Base-by-base conservation (phyloP, 2,113 vertebrate species). In the Nestor notabilis region DNA sequence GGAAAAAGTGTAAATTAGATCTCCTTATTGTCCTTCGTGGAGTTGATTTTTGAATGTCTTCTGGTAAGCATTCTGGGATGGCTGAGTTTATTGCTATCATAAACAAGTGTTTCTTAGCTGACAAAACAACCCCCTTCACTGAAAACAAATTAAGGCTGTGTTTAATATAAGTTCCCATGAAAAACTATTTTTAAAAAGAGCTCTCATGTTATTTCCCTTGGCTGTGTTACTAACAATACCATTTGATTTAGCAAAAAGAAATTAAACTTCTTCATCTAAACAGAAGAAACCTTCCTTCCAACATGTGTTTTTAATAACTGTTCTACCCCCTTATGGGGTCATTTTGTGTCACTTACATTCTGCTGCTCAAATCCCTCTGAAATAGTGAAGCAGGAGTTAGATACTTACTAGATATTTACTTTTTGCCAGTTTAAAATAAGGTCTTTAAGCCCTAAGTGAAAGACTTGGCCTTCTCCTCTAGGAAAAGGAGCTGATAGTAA, bases 341-440 rank as follows among this genome's bases (percentile, higher is more conserved):
- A 84, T 95, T 91, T 84, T 84, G 69, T 96, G 87, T 94, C 83
- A 75, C 95, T 93, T 97, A 88, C 87, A 91, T 81, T 94, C 83
- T 96, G 61, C 56, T 87, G 69, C 83, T 76, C 81, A 89, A 87
- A 95, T 91, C 77, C 77, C 77, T 52, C 71, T 44, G 78, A 96
- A 96, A 93, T 33, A 78, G 28, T 49, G 78, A 89, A 85, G 77
- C 61, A 25, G 47, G n/a, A 28, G 43, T 84, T 96, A 85, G 81
- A 79, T 91, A 91, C 90, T 96, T 94, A 41, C 61, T 91, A 82
- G 81, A 71, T 93, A 91, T 92, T 96, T 95, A 52, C 56, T 92
- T 96, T 96, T 87, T 91, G 81, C 72, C 70, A 35, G 17, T 89
- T 97, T 95, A 78, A 94, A 96, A 92, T 88, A 93, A 94, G 60